These are phyloP conservation scores for Drosophila pruinosa DNA, from an alignment of 1,140 invertebrate genomes.

Conservation along the genomic window DNA sequence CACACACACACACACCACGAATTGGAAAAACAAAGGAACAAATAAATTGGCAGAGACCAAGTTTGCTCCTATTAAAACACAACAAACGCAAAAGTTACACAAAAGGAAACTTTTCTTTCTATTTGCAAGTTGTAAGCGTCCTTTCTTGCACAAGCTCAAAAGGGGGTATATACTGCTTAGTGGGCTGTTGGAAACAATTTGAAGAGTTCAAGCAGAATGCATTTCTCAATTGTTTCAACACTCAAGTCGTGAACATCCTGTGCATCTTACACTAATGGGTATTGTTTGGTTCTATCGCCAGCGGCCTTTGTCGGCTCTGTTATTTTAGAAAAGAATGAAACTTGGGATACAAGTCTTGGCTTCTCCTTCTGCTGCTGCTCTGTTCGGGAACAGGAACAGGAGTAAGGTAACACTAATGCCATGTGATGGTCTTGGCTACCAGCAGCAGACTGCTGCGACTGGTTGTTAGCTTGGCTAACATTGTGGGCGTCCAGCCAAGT, in stretches of 20 bases:
- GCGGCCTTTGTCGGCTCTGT: conserved; percentile 49
- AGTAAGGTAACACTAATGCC: background rate
- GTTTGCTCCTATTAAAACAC: conserved; percentile 74
- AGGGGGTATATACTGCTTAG: conserved; percentile 6
- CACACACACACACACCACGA: background rate
- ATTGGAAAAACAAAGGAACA: conserved; percentile 48
- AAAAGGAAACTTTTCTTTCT: conserved; percentile 72
- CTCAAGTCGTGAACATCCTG: background rate
- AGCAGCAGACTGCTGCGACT: background rate
- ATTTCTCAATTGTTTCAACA: too few species aligned
- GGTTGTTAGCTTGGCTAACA: conserved; percentile 1
- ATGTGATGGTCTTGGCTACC: background rate
- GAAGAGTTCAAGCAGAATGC: too few species aligned
- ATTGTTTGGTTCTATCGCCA: conserved; percentile 13
- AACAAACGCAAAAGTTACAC: conserved; percentile 79
- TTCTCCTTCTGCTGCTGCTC: conserved; percentile 18
- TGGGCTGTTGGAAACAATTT: too few species aligned
- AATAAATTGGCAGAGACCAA: conserved; percentile 73
- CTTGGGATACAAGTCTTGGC: conserved; percentile 56
- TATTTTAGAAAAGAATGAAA: conserved; percentile 66
- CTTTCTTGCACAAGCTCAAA: background rate
- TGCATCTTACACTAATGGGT: background rate
- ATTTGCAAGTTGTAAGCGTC: conserved; percentile 30
- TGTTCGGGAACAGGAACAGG: conserved; percentile 1
- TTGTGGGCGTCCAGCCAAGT: conserved; percentile 47